Conservation (phyloP, 2,888 invertebrate genomes). For the Cosmia trapezina region DNA sequence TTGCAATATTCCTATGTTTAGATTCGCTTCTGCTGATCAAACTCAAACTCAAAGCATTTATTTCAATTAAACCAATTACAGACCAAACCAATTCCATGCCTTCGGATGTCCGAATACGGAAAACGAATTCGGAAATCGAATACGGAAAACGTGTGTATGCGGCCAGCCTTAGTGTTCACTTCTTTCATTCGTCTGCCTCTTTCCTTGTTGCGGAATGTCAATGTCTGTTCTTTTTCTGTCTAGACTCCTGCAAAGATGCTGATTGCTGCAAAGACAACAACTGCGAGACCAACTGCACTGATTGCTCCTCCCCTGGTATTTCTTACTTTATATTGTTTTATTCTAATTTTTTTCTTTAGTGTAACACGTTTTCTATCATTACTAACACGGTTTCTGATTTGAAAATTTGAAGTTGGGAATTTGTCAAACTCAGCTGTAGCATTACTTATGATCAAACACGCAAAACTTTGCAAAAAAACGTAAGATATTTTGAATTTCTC, state of each 20-base stretch:
- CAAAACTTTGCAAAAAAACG: not conserved
- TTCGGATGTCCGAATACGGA: too few species aligned
- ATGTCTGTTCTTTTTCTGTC: not conserved
- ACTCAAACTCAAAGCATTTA: too few species aligned
- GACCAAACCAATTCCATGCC: too few species aligned
- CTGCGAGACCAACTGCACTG: constrained; percentile 77
- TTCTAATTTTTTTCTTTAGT: not conserved
- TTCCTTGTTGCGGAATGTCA: not conserved
- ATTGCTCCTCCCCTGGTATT: constrained; percentile 77
- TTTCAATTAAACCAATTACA: too few species aligned
- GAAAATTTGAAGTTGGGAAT: not conserved
- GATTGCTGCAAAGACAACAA: constrained; percentile 81
- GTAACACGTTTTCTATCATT: not conserved
- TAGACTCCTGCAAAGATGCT: constrained; percentile 82
- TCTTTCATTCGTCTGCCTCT: not conserved
- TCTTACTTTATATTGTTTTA: not conserved
- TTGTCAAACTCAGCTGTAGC: not conserved
- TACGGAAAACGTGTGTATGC: too few species aligned
- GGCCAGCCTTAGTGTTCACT: too few species aligned
- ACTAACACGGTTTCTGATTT: not conserved
- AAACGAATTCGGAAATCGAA: too few species aligned
- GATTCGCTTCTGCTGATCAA: not conserved
- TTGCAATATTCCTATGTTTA: not conserved
- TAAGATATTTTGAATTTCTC: not conserved
- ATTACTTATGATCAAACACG: not conserved